Evolutionary conservation across 1,140 invertebrate species (phyloP).

Genomic region (Nomia melanderi): DNA sequence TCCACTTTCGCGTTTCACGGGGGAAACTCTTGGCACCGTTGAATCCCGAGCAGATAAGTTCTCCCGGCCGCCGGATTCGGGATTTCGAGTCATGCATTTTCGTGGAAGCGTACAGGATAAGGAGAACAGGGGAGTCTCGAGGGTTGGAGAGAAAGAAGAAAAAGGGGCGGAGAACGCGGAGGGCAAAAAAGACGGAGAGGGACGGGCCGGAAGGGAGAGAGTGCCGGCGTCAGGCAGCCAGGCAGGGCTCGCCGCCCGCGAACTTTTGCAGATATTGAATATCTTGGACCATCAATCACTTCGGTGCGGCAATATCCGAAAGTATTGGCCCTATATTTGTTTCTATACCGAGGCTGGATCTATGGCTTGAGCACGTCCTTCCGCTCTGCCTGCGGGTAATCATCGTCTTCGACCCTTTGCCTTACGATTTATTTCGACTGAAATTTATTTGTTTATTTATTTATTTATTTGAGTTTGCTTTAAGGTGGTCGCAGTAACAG

Average conservation of each 20-base stretch:
- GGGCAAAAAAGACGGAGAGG: not conserved
- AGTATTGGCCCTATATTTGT: constrained; percentile 78
- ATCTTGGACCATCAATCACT: constrained; percentile 79
- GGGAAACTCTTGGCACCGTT: too few species aligned
- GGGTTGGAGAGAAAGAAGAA: constrained; percentile 14
- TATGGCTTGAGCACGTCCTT: constrained; percentile 71
- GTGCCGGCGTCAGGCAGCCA: constrained; percentile 36
- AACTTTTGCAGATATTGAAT: constrained; percentile 79
- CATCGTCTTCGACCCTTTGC: constrained; percentile 35
- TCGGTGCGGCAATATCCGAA: constrained; percentile 74
- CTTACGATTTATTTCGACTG: too few species aligned
- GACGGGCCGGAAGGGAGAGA: constrained; percentile 7
- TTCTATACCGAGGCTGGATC: constrained; percentile 74
- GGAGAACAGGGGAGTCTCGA: constrained; percentile 24
- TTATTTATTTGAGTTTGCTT: too few species aligned
- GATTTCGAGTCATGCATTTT: constrained; percentile 44
- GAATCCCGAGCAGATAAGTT: constrained; percentile 59
- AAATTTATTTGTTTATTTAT: too few species aligned
- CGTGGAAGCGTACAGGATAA: constrained; percentile 45
- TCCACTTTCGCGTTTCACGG: not conserved
- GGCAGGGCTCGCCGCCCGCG: constrained; percentile 30
- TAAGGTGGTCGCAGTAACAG: too few species aligned
- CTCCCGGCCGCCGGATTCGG: not conserved
- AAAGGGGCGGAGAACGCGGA: not conserved
- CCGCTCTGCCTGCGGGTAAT: constrained; percentile 24